A percentile compares a stretch with the other conserved stretches of the same genome.
Conservation (phyloP, 2,888 invertebrate genomes). For the Nasonovia ribisnigri region DNA sequence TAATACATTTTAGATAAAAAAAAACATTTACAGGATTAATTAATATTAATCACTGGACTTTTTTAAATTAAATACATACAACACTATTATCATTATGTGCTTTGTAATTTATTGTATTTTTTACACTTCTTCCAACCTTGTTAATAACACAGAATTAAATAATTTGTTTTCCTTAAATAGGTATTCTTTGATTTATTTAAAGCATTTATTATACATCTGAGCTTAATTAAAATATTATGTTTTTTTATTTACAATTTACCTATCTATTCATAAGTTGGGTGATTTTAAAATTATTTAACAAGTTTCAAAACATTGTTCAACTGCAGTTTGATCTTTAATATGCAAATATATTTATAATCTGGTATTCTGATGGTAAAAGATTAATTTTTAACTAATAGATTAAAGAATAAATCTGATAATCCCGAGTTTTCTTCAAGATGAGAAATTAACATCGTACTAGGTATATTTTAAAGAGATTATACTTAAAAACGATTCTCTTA, state of each 20-base stretch:
- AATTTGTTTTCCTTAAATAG: background rate
- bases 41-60: background rate
- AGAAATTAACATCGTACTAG: background rate
- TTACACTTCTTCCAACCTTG: background rate
- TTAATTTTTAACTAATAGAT: background rate
- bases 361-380: background rate
- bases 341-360: background rate
- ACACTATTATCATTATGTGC: background rate
- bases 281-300: background rate
- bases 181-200: background rate
- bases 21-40: background rate
- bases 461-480: background rate
- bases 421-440: background rate
- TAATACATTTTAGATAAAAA: background rate
- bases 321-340: background rate
- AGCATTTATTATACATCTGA: background rate
- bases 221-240: background rate
- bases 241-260: background rate
- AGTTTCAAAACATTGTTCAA: background rate
- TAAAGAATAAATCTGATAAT: background rate
- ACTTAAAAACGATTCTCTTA: background rate
- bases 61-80: background rate
- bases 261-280: background rate
- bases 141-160: background rate
- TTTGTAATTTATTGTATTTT: background rate